These are phyloP conservation scores for Heliornis fulica DNA, from an alignment of 2,113 vertebrate genomes.

Conservation along the genomic window DNA sequence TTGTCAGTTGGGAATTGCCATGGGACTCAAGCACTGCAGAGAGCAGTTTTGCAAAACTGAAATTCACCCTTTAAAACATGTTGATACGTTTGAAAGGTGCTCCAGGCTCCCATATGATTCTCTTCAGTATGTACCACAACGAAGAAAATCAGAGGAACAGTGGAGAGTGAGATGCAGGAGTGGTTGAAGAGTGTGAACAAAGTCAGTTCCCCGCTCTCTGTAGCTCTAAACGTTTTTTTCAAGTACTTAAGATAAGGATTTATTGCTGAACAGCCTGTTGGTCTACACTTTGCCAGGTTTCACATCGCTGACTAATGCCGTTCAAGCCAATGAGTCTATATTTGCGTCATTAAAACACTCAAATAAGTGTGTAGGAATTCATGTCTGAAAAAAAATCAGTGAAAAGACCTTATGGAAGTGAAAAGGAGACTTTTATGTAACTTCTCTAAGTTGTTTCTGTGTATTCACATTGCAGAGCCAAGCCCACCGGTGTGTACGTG, in stretches of 20 bases:
- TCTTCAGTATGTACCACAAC: accelerated
- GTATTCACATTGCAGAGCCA: background rate
- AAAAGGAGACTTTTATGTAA: background rate
- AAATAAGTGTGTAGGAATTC: background rate
- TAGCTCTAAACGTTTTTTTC: background rate
- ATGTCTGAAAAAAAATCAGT: background rate
- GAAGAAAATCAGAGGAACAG: background rate
- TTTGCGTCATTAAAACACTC: background rate
- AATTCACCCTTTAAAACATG: background rate
- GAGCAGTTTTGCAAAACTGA: background rate
- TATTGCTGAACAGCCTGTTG: background rate
- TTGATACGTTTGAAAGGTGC: background rate
- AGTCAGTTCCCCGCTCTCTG: background rate
- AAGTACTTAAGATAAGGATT: background rate
- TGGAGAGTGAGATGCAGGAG: background rate
- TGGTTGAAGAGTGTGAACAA: background rate
- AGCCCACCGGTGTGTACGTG: accelerated
- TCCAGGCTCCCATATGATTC: accelerated
- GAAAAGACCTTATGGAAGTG: accelerated
- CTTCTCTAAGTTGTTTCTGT: accelerated
- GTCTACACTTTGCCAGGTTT: background rate
- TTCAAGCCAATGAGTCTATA: background rate
- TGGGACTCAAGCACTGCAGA: background rate
- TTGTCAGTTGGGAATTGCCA: accelerated
- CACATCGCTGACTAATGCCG: background rate